Base-by-base conservation (phyloP, 2,888 invertebrate species). In the Lasioglossum figueresi region DNA sequence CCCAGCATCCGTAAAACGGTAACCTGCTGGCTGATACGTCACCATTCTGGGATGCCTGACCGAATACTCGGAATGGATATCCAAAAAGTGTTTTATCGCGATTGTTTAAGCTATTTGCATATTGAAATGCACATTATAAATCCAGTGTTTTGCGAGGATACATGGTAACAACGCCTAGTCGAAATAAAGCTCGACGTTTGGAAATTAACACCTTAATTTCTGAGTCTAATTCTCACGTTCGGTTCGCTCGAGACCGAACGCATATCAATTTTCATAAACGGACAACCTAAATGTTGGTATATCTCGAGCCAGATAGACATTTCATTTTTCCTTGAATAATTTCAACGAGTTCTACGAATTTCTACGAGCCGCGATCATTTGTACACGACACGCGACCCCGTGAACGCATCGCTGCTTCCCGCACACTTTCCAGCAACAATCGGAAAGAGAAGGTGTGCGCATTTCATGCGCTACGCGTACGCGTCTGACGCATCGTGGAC, bases 381-480 rank as follows among this genome's bases (percentile, higher is more conserved):
- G 56, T n/a, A n/a, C 56, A 56, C n/a, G 12, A 56, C 12, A 56
- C n/a, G 56, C 4, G 56, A 56, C 3, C 12, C 56, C n/a, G n/a
- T 4, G 56, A 56, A 56, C n/a, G n/a, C 56, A n/a, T 56, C 56
- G 12, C 56, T 56, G 56, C 56, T 56, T 56, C n/a, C n/a, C 56
- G 56, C 56, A n/a, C 52, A 56, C 56, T 56, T 56, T 56, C n/a
- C 56, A 56, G 12, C n/a, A 12, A 56, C 56, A 56, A 56, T 56
- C n/a, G n/a, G 56, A 56, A 56, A 56, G 56, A 56, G 52, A 52
- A 52, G 56, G 56, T 12, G 56, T 4, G n/a, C n/a, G 56, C 56
- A n/a, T 56, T 56, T 56, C 56, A 56, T 56, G 56, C 56, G 56
- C n/a, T 56, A n/a, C 56, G 56, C 56, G 56, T 56, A n/a, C 56